Evolutionary conservation across 2,797 vertebrate genomes (phyloP), one percentile per base, ranked within the genome.

Genomic region (Rhynchonycteris naso): DNA sequence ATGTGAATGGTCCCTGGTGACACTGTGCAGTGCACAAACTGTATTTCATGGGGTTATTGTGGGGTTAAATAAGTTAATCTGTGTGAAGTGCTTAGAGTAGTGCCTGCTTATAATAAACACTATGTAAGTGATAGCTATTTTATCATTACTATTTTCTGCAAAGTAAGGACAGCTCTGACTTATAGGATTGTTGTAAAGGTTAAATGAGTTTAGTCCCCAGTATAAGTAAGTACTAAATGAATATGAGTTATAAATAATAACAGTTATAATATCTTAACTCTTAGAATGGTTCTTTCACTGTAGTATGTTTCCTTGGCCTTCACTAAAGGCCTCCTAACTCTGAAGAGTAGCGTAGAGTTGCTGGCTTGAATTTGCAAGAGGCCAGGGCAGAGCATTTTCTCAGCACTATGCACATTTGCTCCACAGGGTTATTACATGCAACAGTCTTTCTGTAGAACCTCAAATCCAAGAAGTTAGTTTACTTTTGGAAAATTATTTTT

Each of bases 401-500:
- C 19, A 16, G 75, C 24, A 26, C 85, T 1, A 1, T 4, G 11
- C 11, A 18, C 28, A 26, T 35, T 59, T 14, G 11, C 26, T 79
- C 21, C 33, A 5, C 2, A 3, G 19, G 30, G 21, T 88, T n/a
- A 72, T 26, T 38, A 19, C 19, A 8, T 56, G 59, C 33, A 35
- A 28, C 6, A 15, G 38, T 14, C 69, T 91, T 89, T 84, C 50
- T 84, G 21, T 13, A 63, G 86, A 78, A 72, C 43, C 24, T 78
- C 26, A 33, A 61, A 26, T 80, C 76, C 50, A 76, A 71, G 75
- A 75, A 12, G 35, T 75, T 52, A 30, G 81, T 90, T 95, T 83
- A 76, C 61, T 63, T 28, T 95, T 50, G 69, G 68, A 68, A 95
- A 87, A 35, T 78, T 95, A 52, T 75, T 94, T 97, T 93, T 90